Base-by-base conservation (phyloP, 2,113 vertebrate genomes). In the Oncorhynchus nerka region DNA sequence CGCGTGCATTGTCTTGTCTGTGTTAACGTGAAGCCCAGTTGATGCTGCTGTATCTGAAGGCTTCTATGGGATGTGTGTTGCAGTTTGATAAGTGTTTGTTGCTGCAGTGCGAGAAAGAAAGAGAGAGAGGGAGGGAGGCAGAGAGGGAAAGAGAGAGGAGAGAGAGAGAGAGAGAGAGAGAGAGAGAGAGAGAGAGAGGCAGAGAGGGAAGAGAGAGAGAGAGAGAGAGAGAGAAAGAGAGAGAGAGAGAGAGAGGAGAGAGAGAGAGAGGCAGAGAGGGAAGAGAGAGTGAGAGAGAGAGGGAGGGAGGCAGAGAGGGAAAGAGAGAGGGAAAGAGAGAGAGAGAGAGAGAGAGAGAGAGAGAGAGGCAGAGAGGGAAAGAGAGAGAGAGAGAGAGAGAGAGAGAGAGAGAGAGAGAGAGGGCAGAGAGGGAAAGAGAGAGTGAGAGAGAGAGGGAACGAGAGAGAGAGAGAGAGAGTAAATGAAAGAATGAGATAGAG, bases 81-180 rank as follows among this genome's bases (percentile, higher is more conserved):
- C 92, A 91, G 89, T 92, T 90, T 92, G 90, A 93, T 91, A 88
- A 92, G 90, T 89, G 86, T 87, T 90, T 91, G 90, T 90, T 92
- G 86, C 89, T 93, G 90, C 90, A 93, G 85, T 93, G 89, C 80
- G 86, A 89, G 89, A 86, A 77, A 85, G 85, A 83, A 66, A 75
- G 85, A 73, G 79, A 66, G 79, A 39, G 73, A 77, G 79, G 57
- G 69, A 73, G 69, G 76, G 74, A 30, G 70, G 24, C 24, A 51
- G 51, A 49, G 49, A 28, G 32, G 20, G 32, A 24, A 32, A 65
- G 59, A 26, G 57, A 19, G 34, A 39, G 7, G 7, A 39, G 8
- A 39, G 8, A 2, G 34, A 39, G 6, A 7, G 7, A 39, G 7
- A 1, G 7, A 8, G 7, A 39, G 32, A 7, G 5, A 1, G 32